phyloP scores from a whole-genome alignment of 2,888 invertebrate genomes.

The Sympetrum striolatum region DNA sequence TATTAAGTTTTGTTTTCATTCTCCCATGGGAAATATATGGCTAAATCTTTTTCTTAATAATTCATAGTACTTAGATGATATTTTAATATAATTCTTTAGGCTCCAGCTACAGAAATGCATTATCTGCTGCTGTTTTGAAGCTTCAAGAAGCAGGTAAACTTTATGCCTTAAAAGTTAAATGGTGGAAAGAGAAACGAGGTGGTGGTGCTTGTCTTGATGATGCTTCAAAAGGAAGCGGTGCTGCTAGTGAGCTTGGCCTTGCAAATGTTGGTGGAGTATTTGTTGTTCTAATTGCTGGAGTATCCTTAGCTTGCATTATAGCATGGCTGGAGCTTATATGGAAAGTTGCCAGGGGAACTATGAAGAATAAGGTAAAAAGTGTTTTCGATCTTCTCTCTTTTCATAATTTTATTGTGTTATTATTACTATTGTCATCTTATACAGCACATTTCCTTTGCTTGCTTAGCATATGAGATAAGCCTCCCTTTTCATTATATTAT shows the following conservation, averaged over 20 bases:
- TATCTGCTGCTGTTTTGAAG: slow-evolving; percentile 87
- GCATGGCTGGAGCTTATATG: slow-evolving; percentile 85
- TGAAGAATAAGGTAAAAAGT: slow-evolving; percentile 72
- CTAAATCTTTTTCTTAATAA: too few species aligned
- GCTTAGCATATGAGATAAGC: too few species aligned
- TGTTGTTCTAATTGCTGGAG: slow-evolving; percentile 80
- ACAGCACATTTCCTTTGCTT: background rate
- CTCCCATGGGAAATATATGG: too few species aligned
- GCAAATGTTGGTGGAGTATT: slow-evolving; percentile 93
- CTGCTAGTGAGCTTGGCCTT: slow-evolving; percentile 66
- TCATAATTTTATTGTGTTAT: background rate
- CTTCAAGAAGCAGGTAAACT: slow-evolving; percentile 89
- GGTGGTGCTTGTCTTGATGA: slow-evolving; percentile 63
- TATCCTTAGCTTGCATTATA: slow-evolving; percentile 73
- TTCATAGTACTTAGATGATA: slow-evolving; percentile 48
- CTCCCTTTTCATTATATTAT: too few species aligned
- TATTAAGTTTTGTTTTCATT: too few species aligned
- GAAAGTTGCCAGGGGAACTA: slow-evolving; percentile 79
- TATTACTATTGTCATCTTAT: background rate
- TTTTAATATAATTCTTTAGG: slow-evolving; percentile 66
- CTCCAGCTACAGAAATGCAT: slow-evolving; percentile 76
- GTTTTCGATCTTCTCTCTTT: background rate
- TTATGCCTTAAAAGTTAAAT: slow-evolving; percentile 81
- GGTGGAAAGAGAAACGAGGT: slow-evolving; percentile 82
- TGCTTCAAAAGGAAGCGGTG: slow-evolving; percentile 42